Conservation (phyloP, 2,797 vertebrate genomes). For the Esox masquinongy region DNA sequence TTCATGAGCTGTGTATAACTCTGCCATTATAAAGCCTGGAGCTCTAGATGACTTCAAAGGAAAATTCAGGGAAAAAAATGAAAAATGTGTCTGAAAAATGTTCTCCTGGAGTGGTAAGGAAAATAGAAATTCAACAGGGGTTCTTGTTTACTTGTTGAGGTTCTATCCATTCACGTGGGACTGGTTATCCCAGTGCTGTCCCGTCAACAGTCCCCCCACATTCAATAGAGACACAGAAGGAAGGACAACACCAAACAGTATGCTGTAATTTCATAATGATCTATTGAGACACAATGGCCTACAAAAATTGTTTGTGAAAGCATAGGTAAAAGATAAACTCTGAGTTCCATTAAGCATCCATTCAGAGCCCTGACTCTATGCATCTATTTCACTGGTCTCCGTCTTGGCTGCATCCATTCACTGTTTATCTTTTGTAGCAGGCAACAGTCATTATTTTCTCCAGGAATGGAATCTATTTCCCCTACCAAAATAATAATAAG, state of each 20-base stretch:
- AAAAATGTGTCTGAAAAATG: constrained; percentile 12
- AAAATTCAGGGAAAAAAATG: background rate
- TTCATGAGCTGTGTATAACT: background rate
- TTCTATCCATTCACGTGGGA: constrained; percentile 43
- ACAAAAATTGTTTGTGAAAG: constrained; percentile 19
- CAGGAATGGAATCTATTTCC: background rate
- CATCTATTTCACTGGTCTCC: background rate
- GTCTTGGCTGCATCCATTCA: background rate
- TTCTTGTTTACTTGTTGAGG: constrained; percentile 24
- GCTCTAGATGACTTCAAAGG: constrained; percentile 9
- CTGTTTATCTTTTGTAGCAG: constrained; percentile 4
- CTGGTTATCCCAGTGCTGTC: constrained; percentile 38
- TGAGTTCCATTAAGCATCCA: background rate
- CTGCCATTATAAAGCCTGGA: constrained; percentile 1
- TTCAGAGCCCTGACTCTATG: background rate
- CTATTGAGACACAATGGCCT: constrained; percentile 37
- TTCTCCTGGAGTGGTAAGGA: constrained; percentile 5
- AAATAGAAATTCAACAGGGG: constrained; percentile 24
- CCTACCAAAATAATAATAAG: background rate
- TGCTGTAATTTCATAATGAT: constrained; percentile 43
- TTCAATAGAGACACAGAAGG: constrained; percentile 38
- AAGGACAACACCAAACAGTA: constrained; percentile 18
- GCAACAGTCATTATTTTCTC: background rate
- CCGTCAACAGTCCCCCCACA: constrained; percentile 32
- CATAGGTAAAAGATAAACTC: background rate